Evolutionary conservation across 2,797 vertebrate genomes (phyloP).

Genomic region (Argentina silus): DNA sequence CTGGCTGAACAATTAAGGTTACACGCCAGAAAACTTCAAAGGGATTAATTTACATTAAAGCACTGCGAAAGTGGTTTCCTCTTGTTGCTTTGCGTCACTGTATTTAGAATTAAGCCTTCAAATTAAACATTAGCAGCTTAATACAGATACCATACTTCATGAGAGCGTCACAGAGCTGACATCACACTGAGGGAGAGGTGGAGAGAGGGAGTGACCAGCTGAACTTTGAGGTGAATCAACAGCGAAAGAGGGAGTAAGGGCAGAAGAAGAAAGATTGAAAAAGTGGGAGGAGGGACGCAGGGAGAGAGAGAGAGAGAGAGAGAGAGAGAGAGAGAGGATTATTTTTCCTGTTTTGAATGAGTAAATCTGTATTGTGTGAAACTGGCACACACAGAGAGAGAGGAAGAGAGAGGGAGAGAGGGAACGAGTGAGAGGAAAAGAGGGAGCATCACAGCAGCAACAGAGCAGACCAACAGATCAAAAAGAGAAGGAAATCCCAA

Average conservation of each 20-base stretch:
- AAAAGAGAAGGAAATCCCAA: conserved; percentile 1
- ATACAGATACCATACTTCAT: background rate
- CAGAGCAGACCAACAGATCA: conserved; percentile 19
- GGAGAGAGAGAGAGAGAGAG: conserved; percentile 6
- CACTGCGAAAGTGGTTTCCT: background rate
- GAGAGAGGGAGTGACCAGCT: conserved; percentile 13
- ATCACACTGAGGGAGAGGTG: background rate
- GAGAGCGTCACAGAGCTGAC: background rate
- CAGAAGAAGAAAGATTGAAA: conserved; percentile 24
- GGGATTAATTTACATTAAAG: background rate
- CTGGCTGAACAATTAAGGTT: background rate
- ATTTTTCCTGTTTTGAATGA: conserved; percentile 69
- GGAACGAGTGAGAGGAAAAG: conserved; percentile 6
- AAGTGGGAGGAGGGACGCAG: background rate
- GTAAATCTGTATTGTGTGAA: conserved; percentile 72
- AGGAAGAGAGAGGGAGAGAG: conserved; percentile 19
- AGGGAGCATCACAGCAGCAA: conserved; percentile 11
- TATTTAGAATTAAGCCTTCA: conserved; percentile 1
- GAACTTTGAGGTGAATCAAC: conserved; percentile 11
- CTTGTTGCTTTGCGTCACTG: background rate
- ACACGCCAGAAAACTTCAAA: background rate
- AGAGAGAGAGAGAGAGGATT: conserved; percentile 59
- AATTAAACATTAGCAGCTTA: conserved; percentile 14
- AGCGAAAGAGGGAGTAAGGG: conserved; percentile 11
- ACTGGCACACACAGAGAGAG: conserved; percentile 45